phyloP scores from a whole-genome alignment of 2,113 vertebrate species.

The Bagarius yarrelli region DNA sequence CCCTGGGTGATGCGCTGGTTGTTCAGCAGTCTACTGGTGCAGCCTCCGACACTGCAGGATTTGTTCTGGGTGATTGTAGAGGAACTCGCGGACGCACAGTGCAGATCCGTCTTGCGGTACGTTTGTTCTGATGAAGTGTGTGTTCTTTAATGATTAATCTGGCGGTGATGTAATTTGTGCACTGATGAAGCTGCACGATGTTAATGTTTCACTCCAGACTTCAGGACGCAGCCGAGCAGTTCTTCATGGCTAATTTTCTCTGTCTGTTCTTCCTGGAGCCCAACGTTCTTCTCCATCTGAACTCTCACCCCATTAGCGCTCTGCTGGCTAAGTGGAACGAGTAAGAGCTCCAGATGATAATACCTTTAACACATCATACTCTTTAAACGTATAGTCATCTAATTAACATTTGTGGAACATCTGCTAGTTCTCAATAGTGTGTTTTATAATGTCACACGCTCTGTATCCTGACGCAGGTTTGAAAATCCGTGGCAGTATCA shows the following conservation, averaged over 20 bases:
- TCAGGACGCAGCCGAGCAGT: slow-evolving; percentile 18
- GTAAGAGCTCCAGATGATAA: slow-evolving; percentile 21
- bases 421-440: not conserved
- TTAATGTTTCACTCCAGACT: slow-evolving; percentile 4
- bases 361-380: not conserved
- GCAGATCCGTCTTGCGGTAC: not conserved
- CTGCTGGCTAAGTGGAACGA: slow-evolving; percentile 46
- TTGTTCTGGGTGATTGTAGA: slow-evolving; percentile 27
- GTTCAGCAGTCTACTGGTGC: slow-evolving; percentile 20
- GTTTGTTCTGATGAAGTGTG: no score
- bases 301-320: not conserved
- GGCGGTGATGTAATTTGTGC: not conserved
- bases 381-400: not conserved
- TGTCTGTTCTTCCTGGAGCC: slow-evolving; percentile 46
- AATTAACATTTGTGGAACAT: not conserved
- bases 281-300: not conserved
- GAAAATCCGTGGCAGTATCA: slow-evolving; percentile 33
- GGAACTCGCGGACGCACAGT: not conserved
- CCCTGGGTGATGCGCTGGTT: slow-evolving; percentile 41
- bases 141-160: not conserved
- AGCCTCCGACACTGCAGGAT: slow-evolving; percentile 3
- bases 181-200: not conserved
- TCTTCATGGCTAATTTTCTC: slow-evolving; percentile 40
- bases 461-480: slow-evolving; percentile 24
- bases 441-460: not conserved